Evolutionary conservation across 2,797 vertebrate species (phyloP), one percentile per base, ranked within the genome.

Genomic region (Potorous gilbertii): DNA sequence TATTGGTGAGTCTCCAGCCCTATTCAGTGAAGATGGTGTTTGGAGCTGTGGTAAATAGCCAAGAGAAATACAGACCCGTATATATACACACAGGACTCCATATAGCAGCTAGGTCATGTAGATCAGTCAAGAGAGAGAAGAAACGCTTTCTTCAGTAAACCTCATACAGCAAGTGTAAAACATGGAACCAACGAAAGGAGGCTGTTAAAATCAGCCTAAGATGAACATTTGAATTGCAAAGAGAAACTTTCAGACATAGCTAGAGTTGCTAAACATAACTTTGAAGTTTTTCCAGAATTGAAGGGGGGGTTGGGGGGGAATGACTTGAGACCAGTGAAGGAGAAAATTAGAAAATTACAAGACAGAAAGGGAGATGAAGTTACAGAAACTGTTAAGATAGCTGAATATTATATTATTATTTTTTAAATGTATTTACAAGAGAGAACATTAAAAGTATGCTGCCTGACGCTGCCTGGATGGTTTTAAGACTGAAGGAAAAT

Each of bases 291-390:
- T 97, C 96, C 96, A 98, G 96, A 97, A 96, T 92, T 96, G 96
- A 97, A 3, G 3, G 40, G 54, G 97, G 95, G 97, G 96, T 56
- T 54, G 94, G 97, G 94, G 94, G 96, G 50, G 91, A 55, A 98
- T 94, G 1, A 91, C 56, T 95, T 62, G 96, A 98, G 95, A 97
- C 97, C 96, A 97, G 93, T 95, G 97, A 97, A 98, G 97, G 96
- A 97, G 98, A 98, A 98, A 98, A 98, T 98, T 95, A 97, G 97
- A 98, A 98, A 98, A 98, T 97, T 97, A 95, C 56, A 96, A 95
- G 96, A 96, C 55, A 97, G 94, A 95, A 91, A 96, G 56, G 91
- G 92, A 98, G 90, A 96, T 94, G 93, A 97, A 97, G 93, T 96
- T 97, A 95, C 92, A 93, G 96, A 96, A 66, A 95, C 94, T 31